These are phyloP conservation scores for Atherinosoma microstoma DNA, from an alignment of 2,797 vertebrate genomes.

Conservation along the genomic window DNA sequence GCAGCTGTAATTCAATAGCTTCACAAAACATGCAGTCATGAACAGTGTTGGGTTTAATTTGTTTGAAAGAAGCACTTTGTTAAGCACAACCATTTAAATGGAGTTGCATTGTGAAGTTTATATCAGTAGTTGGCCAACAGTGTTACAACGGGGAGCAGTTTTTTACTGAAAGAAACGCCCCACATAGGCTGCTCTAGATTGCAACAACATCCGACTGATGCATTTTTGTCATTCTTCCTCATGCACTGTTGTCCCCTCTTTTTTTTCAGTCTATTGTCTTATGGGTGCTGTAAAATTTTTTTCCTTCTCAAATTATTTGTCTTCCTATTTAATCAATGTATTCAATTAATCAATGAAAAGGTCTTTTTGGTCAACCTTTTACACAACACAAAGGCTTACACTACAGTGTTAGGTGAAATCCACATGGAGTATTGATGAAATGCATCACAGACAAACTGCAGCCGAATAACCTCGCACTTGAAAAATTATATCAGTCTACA, in stretches of 20 bases:
- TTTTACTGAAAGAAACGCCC: not conserved
- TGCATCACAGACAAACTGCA: constrained; percentile 31
- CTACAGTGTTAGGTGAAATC: constrained; percentile 25
- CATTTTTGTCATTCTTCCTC: not conserved
- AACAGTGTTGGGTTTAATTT: constrained; percentile 18
- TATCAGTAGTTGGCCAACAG: not conserved
- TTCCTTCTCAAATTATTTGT: constrained; percentile 2
- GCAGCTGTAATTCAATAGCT: constrained; percentile 21
- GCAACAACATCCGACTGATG: not conserved
- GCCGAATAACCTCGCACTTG: constrained; percentile 20
- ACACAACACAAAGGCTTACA: constrained; percentile 20
- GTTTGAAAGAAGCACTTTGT: constrained; percentile 11
- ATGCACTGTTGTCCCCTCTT: not conserved
- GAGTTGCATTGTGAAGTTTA: constrained; percentile 6
- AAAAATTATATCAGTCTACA: constrained; percentile 45
- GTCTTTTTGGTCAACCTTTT: constrained; percentile 14
- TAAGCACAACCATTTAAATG: constrained; percentile 11
- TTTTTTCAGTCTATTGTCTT: not conserved
- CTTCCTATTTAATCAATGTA: constrained; percentile 14
- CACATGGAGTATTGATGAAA: constrained; percentile 23
- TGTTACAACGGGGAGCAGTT: not conserved
- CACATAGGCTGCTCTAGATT: not conserved
- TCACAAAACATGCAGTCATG: constrained; percentile 30
- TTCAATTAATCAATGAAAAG: constrained; percentile 32
- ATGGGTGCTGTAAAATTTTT: not conserved